These are phyloP conservation scores for Drosophila pseudotakahashii DNA, from an alignment of 2,888 invertebrate genomes.

Conservation along the genomic window DNA sequence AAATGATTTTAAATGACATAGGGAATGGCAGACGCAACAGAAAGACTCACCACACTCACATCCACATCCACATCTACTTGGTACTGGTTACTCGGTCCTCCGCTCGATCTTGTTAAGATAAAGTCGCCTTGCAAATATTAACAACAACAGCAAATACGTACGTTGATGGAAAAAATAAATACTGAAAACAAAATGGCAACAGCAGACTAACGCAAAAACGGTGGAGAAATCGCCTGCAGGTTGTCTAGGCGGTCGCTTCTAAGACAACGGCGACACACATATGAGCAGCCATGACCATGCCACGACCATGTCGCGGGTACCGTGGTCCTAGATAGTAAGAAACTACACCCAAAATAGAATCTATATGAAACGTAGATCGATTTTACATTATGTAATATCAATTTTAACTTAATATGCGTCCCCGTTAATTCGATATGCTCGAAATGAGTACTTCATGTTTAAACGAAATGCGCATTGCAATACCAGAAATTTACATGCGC, in stretches of 20 bases:
- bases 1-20: conserved; percentile 68
- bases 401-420: too few relatives aligned
- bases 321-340: conserved; percentile 14
- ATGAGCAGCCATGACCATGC: conserved; percentile 49
- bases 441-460: too few relatives aligned
- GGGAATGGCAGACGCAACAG: conserved; percentile 42
- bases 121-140: conserved; percentile 57
- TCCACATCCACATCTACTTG: not conserved
- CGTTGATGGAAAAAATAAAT: conserved; percentile 48
- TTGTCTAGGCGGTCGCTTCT: conserved; percentile 46
- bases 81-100: not conserved
- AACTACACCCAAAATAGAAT: too few relatives aligned
- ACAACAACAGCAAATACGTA: conserved; percentile 31
- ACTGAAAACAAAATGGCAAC: conserved; percentile 36
- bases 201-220: conserved; percentile 20
- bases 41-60: conserved; percentile 14
- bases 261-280: conserved; percentile 43
- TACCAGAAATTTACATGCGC: too few relatives aligned
- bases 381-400: too few relatives aligned
- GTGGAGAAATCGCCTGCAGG: conserved; percentile 32
- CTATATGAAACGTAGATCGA: too few relatives aligned
- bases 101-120: conserved; percentile 67
- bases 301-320: conserved; percentile 15
- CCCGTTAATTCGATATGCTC: too few relatives aligned
- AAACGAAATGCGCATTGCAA: too few relatives aligned